Evolutionary conservation across 2,797 vertebrate species (phyloP), one percentile per base, ranked within the genome.

Genomic region (Acipenser transmontanus): DNA sequence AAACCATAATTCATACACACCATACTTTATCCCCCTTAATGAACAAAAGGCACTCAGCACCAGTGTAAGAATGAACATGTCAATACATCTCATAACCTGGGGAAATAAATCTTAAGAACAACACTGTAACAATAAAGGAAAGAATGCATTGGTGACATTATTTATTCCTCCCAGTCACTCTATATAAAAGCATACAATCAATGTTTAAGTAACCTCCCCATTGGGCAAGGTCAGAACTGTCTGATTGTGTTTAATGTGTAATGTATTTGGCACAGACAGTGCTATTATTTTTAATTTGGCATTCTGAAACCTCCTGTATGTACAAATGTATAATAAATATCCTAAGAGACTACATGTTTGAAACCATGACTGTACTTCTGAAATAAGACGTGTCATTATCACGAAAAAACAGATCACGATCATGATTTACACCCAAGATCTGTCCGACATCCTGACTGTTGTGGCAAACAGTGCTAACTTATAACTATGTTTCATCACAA

Each of bases 81-180:
- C 82, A 84, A 81, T 87, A 83, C 81, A 85, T 86, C 81, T 84
- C 75, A 80, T 76, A 84, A 85, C 76, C 77, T 78, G 73, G 74
- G 74, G 80, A 70, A 86, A 85, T 91, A 91, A 89, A 91, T 92
- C 87, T 87, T 83, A 79, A 84, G 64, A 79, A 82, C 34, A 82
- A 72, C 65, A 70, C 57, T 64, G 69, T 65, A 62, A 74, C 70
- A 80, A 76, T 77, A 66, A 89, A 84, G 67, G 77, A 70, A 75
- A 82, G 82, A 81, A 85, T 75, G 71, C 82, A 86, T 70, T 60
- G 7, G 75, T 84, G 80, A 86, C 73, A 83, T 81, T 89, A 90
- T 91, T 92, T 89, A 88, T 86, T 87, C 73, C 76, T 81, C 68
- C 80, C 63, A 67, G 82, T 88, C 80, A 84, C 11, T 72, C 76